Conservation (phyloP, 2,113 vertebrate species). For the Ramphastos sulfuratus region DNA sequence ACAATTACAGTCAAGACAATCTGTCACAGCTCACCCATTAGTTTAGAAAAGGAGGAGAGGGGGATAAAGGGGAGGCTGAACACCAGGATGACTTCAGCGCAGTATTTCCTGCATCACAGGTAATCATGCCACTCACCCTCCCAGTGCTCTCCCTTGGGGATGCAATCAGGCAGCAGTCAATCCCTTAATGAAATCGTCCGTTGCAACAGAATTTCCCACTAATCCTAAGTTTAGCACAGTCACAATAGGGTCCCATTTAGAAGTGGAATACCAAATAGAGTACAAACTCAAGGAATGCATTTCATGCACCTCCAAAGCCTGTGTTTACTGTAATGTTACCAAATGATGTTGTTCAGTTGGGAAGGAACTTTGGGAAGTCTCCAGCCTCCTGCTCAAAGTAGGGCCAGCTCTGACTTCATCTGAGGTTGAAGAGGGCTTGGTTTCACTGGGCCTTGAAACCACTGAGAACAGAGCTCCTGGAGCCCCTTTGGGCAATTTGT, state of each 20-base stretch:
- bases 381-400: background rate
- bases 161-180: background rate
- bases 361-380: background rate
- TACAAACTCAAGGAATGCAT: background rate
- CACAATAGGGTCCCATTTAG: background rate
- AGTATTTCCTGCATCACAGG: background rate
- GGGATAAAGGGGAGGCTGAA: accelerated
- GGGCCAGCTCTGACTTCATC: background rate
- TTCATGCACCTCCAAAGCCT: background rate
- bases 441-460: background rate
- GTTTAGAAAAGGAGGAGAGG: background rate
- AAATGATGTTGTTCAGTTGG: background rate
- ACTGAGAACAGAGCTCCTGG: background rate
- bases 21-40: too few species aligned
- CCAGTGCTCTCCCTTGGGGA: background rate
- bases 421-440: background rate
- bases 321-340: background rate
- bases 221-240: background rate
- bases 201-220: background rate
- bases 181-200: background rate
- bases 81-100: background rate
- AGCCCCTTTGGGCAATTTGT: background rate
- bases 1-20: accelerated
- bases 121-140: accelerated
- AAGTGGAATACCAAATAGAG: background rate